Base-by-base conservation (phyloP, 2,797 vertebrate genomes). In the Chelmon rostratus region DNA sequence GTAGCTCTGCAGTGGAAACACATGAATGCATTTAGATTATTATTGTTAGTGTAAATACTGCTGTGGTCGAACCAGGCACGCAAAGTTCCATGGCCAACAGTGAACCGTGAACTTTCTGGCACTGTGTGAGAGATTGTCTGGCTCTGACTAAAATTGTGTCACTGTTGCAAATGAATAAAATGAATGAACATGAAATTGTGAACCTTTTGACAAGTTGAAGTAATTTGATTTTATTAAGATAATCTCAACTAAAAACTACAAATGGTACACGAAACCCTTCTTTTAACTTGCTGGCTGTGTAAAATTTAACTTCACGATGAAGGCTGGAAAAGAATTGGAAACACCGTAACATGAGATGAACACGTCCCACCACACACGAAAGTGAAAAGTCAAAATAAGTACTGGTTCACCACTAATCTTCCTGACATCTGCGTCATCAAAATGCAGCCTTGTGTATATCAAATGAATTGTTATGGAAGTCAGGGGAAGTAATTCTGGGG, bases 21-120 rank as follows among this genome's bases (percentile, higher is more conserved):
- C 67, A 63, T 75, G 15, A 50, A 80, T 81, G 53, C 28, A 56
- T 76, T 86, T 86, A 46, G 57, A 73, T 79, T 42, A 56, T 56
- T 54, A 71, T 69, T 62, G 28, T 54, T 31, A 42, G 40, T 8
- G 40, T 9, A 50, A 68, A 71, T 61, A 23, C 25, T 73, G 46
- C 40, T 52, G 10, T 58, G 28, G 38, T 37, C 31, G 31, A 79
- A 72, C 59, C 13, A 44, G 40, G 57, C 23, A 71, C 23, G 6
- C 37, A 70, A 69, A 23, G 53, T 61, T 61, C 52, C 37, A 70
- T 54, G 8, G 28, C 54, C 25, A 8, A 8, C 5, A 25, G 19
- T 38, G 69, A 3, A 9, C 25, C 12, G 28, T 35, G 66, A 8
- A 13, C 4, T 54, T 50, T 38, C 23, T 62, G 31, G 33, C 21